Base-by-base conservation (phyloP, 2,797 vertebrate species). In the Podarcis lilfordi region DNA sequence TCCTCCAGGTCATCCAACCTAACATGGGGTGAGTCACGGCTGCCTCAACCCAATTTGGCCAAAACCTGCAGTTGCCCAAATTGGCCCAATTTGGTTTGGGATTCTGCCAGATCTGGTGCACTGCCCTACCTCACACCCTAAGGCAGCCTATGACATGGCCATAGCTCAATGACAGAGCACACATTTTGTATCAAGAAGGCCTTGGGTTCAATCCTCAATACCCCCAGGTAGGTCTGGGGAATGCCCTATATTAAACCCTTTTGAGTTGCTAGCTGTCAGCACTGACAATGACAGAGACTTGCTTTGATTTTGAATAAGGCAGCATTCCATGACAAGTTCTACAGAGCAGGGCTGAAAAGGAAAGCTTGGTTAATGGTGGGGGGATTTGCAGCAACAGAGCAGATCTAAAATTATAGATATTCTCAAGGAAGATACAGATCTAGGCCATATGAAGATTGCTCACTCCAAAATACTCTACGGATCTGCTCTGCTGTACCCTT, bases 361-460 rank as follows among this genome's bases (percentile, higher is more conserved):
- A 95, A 90, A 90, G 88, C 85, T 89, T 86, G 85, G 0, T 91
- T 90, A 83, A 89, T 77, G 91, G 75, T 55, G 90, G 91, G 93
- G 89, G 95, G 91, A 83, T 93, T 92, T 94, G 71, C 72, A 81
- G 29, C 80, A 19, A 93, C 94, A 94, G 95, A 95, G 95, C 94
- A 97, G 93, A 93, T 96, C 88, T 96, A 96, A 97, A 97, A 97
- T 97, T 96, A 96, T 94, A 94, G 90, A 94, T 97, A 95, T 97
- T 97, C 96, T 97, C 97, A 95, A 95, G 96, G 94, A 97, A 97
- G 95, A 95, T 93, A 94, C 94, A 96, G 96, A 97, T 96, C 94
- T 96, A 95, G 96, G 96, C 96, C 97, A 96, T 88, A 93, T 27
- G 71, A 97, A 95, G 93, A 91, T 94, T 95, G 96, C 94, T 97